Evolutionary conservation across 2,888 invertebrate species (phyloP), one percentile per base, ranked within the genome.

Genomic region (Microctonus brassicae): DNA sequence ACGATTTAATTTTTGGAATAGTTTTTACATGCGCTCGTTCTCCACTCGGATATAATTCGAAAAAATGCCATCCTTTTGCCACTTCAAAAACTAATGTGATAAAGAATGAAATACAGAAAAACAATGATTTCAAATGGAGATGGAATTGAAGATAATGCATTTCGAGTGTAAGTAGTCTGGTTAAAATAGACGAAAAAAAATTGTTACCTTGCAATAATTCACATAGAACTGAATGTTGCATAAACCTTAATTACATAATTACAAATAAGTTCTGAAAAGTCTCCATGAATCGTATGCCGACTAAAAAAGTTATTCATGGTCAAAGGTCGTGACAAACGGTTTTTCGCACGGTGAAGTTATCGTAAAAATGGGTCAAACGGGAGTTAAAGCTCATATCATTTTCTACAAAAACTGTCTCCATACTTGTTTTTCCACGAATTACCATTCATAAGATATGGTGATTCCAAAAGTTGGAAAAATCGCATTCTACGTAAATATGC

Each of bases 401-500:
- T 4, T 42, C 42, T n/a, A 42, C 42, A 42, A 42, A n/a, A 13
- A 42, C 4, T 1, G 42, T 42, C 1, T n/a, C n/a, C 0, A 42
- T 42, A 13, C 10, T 42, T 42, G 1, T 42, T 42, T n/a, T n/a
- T n/a, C n/a, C n/a, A 4, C 10, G 42, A 42, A 13, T 13, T 10
- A 42, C n/a, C 42, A n/a, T 42, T 42, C 42, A 1, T 5, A 3
- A 42, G 13, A n/a, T 42, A 42, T 42, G n/a, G 42, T n/a, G 10
- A 42, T 42, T 42, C n/a, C 9, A 13, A 10, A 39, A 34, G 9
- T 34, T 34, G 34, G 1, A 10, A 36, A 7, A 36, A 1, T n/a
- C 42, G n/a, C 5, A 42, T 13, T 36, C 2, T 36, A 7, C 67
- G 64, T 69, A n/a, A 36, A 52, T 52, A 69, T 69, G 63, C 34